Evolutionary conservation across 2,113 vertebrate species (phyloP).

Genomic region (Carassius carassius): DNA sequence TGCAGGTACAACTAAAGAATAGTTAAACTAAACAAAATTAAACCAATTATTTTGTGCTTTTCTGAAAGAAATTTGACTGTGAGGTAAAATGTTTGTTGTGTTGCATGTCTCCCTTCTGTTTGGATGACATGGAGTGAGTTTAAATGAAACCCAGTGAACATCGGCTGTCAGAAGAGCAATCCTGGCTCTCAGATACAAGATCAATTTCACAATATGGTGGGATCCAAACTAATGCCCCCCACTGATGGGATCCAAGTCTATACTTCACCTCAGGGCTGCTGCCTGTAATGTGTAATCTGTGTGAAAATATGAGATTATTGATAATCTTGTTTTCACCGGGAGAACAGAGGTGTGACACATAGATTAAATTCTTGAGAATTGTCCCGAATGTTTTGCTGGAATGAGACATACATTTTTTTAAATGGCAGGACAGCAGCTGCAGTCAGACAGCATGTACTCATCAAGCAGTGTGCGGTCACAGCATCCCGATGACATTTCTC

Average conservation of each 20-base stretch:
- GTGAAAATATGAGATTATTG: constrained; percentile 44
- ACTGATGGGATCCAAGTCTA: constrained; percentile 47
- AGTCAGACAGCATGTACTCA: constrained; percentile 46
- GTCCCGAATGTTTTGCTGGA: constrained; percentile 43
- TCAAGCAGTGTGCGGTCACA: constrained; percentile 16
- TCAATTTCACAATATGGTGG: constrained; percentile 35
- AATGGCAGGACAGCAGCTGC: constrained; percentile 33
- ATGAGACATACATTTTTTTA: constrained; percentile 43
- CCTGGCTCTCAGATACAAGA: constrained; percentile 37
- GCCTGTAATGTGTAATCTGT: constrained; percentile 36
- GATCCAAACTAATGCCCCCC: constrained; percentile 45
- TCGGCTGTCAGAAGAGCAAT: constrained; percentile 25
- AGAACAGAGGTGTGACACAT: constrained; percentile 29
- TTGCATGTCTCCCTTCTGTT: constrained; percentile 16
- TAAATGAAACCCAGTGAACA: constrained; percentile 38
- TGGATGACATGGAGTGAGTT: constrained; percentile 21
- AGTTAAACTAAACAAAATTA: not conserved
- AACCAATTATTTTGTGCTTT: not conserved
- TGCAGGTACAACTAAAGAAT: not conserved
- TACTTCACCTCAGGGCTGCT: constrained; percentile 45
- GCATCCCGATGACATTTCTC: constrained; percentile 28
- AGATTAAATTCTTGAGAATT: constrained; percentile 38
- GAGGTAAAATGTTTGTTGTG: not conserved
- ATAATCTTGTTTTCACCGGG: constrained; percentile 14
- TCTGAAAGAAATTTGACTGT: constrained; percentile 2